Conservation (phyloP, 2,113 vertebrate species). For the Oenanthe melanoleuca region DNA sequence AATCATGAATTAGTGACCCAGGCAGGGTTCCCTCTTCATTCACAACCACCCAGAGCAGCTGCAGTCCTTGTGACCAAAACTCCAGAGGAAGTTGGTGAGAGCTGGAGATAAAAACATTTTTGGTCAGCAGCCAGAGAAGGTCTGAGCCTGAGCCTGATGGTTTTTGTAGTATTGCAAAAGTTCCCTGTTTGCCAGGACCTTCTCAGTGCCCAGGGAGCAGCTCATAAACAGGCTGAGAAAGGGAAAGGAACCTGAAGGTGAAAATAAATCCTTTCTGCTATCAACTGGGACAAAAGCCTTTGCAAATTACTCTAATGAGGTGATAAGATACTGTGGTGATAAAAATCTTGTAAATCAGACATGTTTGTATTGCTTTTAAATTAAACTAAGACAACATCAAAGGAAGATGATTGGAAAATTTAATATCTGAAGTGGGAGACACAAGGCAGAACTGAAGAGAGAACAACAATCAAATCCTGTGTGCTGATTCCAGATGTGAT, state of each 20-base stretch:
- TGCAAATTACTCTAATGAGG: not conserved
- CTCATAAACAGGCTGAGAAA: not conserved
- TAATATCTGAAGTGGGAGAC: not conserved
- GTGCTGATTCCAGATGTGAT: not conserved
- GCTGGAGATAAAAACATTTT: constrained; percentile 33
- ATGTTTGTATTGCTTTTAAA: constrained; percentile 25
- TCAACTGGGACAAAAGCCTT: not conserved
- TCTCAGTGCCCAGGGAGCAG: not conserved
- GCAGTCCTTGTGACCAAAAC: not conserved
- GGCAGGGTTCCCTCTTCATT: not conserved
- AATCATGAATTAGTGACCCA: not conserved
- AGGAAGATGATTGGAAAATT: not conserved
- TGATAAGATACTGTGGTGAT: not conserved
- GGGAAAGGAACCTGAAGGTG: not conserved
- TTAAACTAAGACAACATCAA: not conserved
- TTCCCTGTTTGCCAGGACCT: not conserved
- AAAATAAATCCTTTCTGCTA: not conserved
- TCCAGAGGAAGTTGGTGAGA: not conserved
- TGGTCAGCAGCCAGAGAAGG: constrained; percentile 1
- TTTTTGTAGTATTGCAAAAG: not conserved
- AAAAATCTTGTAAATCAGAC: constrained; percentile 13
- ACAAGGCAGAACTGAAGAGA: not conserved
- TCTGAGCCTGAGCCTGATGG: not conserved
- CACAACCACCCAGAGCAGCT: not conserved
- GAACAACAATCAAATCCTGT: not conserved